A percentile compares a stretch with the other conserved stretches of the same genome.
Evolutionary conservation across 2,797 vertebrate genomes (phyloP).

Genomic region (Tarsius wallacei): DNA sequence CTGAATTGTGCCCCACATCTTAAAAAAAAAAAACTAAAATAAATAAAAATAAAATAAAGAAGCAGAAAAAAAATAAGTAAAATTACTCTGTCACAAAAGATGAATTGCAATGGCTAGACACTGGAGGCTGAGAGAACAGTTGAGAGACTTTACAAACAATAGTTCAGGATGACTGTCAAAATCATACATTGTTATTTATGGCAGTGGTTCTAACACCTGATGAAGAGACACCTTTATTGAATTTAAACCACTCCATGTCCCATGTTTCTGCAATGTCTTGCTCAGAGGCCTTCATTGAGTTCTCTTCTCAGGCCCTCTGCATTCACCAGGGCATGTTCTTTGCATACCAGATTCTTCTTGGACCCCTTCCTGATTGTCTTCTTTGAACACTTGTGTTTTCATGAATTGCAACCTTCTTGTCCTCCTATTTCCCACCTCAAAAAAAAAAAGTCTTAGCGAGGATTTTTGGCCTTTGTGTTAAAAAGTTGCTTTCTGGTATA

Average conservation of each 20-base stretch:
- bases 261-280: not conserved
- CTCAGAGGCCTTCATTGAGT: not conserved
- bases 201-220: not conserved
- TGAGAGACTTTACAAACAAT: conserved; percentile 30
- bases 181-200: not conserved
- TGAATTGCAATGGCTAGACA: not conserved
- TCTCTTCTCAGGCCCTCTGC: not conserved
- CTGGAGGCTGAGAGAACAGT: not conserved
- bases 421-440: not conserved
- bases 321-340: not conserved
- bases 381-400: not conserved
- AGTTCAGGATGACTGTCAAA: not conserved
- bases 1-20: too few relatives aligned
- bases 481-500: not conserved
- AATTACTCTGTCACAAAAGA: not conserved
- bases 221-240: not conserved
- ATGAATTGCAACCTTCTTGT: not conserved
- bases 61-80: too few relatives aligned
- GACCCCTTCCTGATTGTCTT: not conserved
- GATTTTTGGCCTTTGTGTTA: not conserved
- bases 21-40: too few relatives aligned
- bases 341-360: not conserved
- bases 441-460: not conserved
- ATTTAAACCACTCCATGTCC: too few relatives aligned
- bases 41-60: too few relatives aligned